Evolutionary conservation across 2,113 vertebrate species (phyloP), one percentile per base, ranked within the genome.

Genomic region (Ceyx cyanopectus): DNA sequence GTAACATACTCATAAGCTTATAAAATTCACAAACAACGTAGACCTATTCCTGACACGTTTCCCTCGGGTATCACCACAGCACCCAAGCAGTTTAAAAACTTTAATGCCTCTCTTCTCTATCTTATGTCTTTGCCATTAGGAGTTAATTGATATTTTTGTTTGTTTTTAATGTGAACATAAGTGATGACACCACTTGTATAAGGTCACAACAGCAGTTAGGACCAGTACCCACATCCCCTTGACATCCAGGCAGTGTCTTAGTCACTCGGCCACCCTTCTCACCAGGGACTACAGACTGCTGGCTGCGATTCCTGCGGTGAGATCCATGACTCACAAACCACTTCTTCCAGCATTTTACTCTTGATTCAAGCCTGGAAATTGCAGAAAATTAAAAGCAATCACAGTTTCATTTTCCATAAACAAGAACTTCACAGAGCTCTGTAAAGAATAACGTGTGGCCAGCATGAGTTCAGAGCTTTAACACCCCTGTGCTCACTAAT

Each of bases 141-240:
- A 80, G 51, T 68, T 72, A 92, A 89, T 53, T 92, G 75, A 73
- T 81, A 93, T 87, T 73, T 62, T 60, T 57, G 21, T 50, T 34
- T 75, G 57, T 53, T 65, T 80, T 54, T 30, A 60, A 34, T 54
- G 26, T 65, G 81, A 13, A n/a, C 32, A 43, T 4, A 85, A 50
- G 51, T 82, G 46, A 80, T 60, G 24, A 70, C 43, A 74, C 51
- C 32, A 60, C 46, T 80, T 76, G 24, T 22, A 19, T 22, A 66
- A 87, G 58, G 51, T 85, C 78, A 93, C 74, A 34, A 6, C 7
- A 84, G 32, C 37, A 89, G 45, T 73, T 60, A 77, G 37, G 46
- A 90, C 19, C 48, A 67, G 62, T 54, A 58, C 67, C 37, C 70
- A 92, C 81, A 91, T 91, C 34, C 51, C 74, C 29, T 78, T 1